These are phyloP conservation scores for Gymnocephalus cernua DNA, from an alignment of 2,113 vertebrate species.

Conservation along the genomic window DNA sequence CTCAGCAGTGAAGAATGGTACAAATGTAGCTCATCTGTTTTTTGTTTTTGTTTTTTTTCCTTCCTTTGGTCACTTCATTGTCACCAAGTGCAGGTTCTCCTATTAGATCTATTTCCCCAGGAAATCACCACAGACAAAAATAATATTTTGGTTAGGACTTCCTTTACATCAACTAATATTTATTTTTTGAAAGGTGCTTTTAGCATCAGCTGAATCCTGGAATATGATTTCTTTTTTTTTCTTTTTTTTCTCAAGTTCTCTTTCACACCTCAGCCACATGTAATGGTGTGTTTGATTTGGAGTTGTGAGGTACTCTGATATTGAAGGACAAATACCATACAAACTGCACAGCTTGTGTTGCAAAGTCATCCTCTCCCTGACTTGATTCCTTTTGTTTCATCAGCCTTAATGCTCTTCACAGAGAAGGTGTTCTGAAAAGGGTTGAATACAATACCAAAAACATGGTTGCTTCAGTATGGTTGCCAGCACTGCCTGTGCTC, in stretches of 20 bases:
- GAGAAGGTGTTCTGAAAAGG: constrained; percentile 43
- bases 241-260: constrained; percentile 18
- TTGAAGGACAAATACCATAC: constrained; percentile 78
- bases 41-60: constrained; percentile 1
- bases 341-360: constrained; percentile 78
- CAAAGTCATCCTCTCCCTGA: constrained; percentile 57
- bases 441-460: constrained; percentile 79
- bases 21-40: constrained; percentile 67
- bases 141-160: constrained; percentile 25
- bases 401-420: constrained; percentile 50
- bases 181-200: constrained; percentile 57
- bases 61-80: constrained; percentile 35
- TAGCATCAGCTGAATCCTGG: constrained; percentile 53
- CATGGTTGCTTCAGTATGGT: constrained; percentile 76
- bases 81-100: constrained; percentile 54
- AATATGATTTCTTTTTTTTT: constrained; percentile 28
- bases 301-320: constrained; percentile 72
- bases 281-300: constrained; percentile 36
- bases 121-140: constrained; percentile 28
- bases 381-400: constrained; percentile 38
- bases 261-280: constrained; percentile 53
- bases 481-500: constrained; percentile 86
- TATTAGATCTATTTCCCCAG: constrained; percentile 18
- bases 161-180: constrained; percentile 46
- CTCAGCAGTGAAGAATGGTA: constrained; percentile 77